Conservation (phyloP, 92 coral and sea anemone genomes). For the Nematostella vectensis region DNA sequence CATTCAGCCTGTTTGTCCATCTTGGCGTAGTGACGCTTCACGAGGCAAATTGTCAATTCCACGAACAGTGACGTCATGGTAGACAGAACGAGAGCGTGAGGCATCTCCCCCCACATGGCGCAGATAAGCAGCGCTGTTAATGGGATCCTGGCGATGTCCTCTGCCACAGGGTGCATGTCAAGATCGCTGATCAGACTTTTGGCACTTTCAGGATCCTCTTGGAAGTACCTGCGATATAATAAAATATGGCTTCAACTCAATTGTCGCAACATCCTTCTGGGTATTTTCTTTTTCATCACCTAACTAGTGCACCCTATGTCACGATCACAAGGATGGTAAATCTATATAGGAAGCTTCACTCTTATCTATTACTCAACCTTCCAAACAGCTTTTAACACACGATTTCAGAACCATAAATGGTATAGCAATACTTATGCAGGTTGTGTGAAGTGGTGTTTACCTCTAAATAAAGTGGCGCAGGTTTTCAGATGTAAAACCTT, state of each 20-base stretch:
- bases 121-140: constrained; percentile 73
- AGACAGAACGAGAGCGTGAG: constrained; percentile 49
- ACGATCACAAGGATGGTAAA: too few relatives aligned
- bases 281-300: too few relatives aligned
- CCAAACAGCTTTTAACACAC: too few relatives aligned
- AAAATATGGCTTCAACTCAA: too few relatives aligned
- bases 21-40: constrained; percentile 61
- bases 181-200: constrained; percentile 57
- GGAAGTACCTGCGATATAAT: constrained; percentile 62
- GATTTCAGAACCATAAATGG: too few relatives aligned
- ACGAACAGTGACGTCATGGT: constrained; percentile 58
- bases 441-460: too few relatives aligned
- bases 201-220: constrained; percentile 55
- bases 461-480: constrained; percentile 51
- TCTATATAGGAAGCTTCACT: too few relatives aligned
- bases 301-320: too few relatives aligned
- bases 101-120: constrained; percentile 90
- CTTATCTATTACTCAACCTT: too few relatives aligned
- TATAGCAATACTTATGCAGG: too few relatives aligned
- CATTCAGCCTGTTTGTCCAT: constrained; percentile 12
- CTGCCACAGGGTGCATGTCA: constrained; percentile 71
- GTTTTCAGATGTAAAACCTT: constrained; percentile 60
- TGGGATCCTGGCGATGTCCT: constrained; percentile 62
- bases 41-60: constrained; percentile 62
- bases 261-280: too few relatives aligned